Evolutionary conservation across 2,888 invertebrate genomes (phyloP), one percentile per base, ranked within the genome.

Genomic region (Nephrocerus scutellatus): DNA sequence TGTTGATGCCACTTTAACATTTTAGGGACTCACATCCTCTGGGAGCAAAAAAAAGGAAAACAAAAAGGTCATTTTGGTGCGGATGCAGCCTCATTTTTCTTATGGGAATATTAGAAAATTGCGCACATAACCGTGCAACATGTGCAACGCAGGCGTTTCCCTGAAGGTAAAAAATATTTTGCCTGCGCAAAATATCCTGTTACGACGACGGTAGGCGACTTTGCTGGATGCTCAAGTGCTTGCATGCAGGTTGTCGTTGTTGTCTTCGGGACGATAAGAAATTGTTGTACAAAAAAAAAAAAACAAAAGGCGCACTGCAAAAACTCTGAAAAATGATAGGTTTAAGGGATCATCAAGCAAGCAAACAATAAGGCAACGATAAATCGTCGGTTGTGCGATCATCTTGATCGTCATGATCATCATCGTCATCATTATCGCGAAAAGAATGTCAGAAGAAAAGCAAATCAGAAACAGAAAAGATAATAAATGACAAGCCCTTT

Each of bases 251-350:
- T 21, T 20, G 12, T 21, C 30, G 10, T 32, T 33, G 32, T 15
- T 9, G n/a, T 15, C 5, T 6, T 14, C 38, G 32, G 32, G 32
- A 25, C 20, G 30, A 24, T 19, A 19, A 12, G 23, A 9, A 9
- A 13, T 25, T 18, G 22, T 15, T 15, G 23, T n/a, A 24, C 15
- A 22, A 15, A 29, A 21, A 14, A 22, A 29, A 28, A 29, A 28
- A 31, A n/a, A 16, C 12, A 25, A 13, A 28, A 9, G 12, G 21
- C 12, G 15, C 18, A 9, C 26, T 28, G 26, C 9, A 12, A 28
- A 15, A 20, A 23, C 24, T 25, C 30, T 41, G 41, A 36, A 41
- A 41, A 41, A 36, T 41, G 41, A 41, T 41, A 30, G 31, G 35
- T 40, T 40, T 30, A 40, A 35, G 23, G 40, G 34, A 35, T 40